A percentile compares a stretch with the other conserved stretches of the same genome.
phyloP scores from a whole-genome alignment of 2,113 vertebrate species.

The Sprattus sprattus region DNA sequence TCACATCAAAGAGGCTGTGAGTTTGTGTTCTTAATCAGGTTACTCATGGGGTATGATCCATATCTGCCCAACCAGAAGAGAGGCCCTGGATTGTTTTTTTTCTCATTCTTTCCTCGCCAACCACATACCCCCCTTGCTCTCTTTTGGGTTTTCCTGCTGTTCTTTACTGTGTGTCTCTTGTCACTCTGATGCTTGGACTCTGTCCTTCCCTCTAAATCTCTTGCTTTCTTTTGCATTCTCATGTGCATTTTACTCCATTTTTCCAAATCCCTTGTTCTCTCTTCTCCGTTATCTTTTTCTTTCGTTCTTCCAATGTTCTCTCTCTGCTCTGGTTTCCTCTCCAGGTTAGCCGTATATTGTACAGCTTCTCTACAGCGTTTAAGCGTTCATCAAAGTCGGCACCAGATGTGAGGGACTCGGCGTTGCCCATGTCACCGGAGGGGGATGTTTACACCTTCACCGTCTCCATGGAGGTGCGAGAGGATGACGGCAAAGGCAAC shows the following conservation, averaged over 20 bases:
- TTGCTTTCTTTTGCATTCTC: no score
- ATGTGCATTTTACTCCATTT: neutral
- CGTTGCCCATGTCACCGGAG: slow-evolving; percentile 78
- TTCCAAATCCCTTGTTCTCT: neutral
- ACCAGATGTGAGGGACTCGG: slow-evolving; percentile 78
- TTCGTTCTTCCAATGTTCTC: neutral
- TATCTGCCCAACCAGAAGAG: neutral
- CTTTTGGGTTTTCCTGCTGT: no score
- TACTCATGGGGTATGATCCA: no score
- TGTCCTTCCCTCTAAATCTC: neutral
- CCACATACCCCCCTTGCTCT: no score
- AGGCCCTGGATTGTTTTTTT: no score
- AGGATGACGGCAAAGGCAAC: slow-evolving; percentile 97
- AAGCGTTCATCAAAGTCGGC: slow-evolving; percentile 85
- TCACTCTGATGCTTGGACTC: neutral
- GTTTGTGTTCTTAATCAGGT: slow-evolving; percentile 51
- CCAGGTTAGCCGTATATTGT: slow-evolving; percentile 95
- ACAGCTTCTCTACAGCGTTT: slow-evolving; percentile 95
- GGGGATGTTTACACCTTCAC: slow-evolving; percentile 91
- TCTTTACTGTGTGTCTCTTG: no score
- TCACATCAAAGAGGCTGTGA: slow-evolving; percentile 97
- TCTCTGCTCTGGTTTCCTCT: neutral
- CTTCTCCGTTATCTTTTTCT: neutral
- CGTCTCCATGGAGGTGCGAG: slow-evolving; percentile 90
- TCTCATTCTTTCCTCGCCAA: no score